Evolutionary conservation across 2,888 invertebrate genomes (phyloP), one percentile per base, ranked within the genome.

Genomic region (Reticulitermes lucifugus): DNA sequence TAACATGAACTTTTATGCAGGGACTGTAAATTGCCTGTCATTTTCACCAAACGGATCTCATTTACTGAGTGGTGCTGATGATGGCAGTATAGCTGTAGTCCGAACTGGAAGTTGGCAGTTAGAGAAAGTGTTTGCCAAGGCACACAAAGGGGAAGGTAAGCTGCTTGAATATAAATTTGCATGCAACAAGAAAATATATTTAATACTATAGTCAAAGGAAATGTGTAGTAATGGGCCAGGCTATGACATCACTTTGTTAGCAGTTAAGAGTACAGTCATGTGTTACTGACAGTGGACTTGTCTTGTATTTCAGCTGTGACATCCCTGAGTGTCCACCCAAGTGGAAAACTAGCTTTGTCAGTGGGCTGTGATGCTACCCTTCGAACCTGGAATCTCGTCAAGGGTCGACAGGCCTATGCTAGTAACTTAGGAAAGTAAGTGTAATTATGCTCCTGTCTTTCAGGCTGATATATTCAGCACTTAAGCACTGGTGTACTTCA

Each of bases 301-400:
- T 18, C 55, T 55, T 18, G 14, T 65, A 65, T 95, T 84, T 92
- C 92, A 87, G 93, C 95, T 7, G 94, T 98, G 0, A 94, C 94
- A 85, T 93, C 94, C 87, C 91, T 98, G 84, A 94, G 96, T 82
- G 93, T 98, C 80, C 98, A 99, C 92, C 96, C 98, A 2, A 95
- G 95, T 88, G 98, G 98, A 22, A 98, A 98, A 91, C 89, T 98
- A 87, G 97, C 97, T 0, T 91, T 99, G 14, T 96, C 98, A 21
- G 93, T 98, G 70, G 97, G 98, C 25, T 94, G 94, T 81, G 98
- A 99, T 91, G 94, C 94, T 88, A 95, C 96, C 9, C 90, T 99
- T 79, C 92, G 95, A 89, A 98, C 98, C 5, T 99, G 99, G 99
- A 98, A 99, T 92, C 92, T 99, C 87, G 93, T 98, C 0, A 98